Evolutionary conservation across 2,797 vertebrate species (phyloP), one percentile per base, ranked within the genome.

Genomic region (Manis crassicaudata): DNA sequence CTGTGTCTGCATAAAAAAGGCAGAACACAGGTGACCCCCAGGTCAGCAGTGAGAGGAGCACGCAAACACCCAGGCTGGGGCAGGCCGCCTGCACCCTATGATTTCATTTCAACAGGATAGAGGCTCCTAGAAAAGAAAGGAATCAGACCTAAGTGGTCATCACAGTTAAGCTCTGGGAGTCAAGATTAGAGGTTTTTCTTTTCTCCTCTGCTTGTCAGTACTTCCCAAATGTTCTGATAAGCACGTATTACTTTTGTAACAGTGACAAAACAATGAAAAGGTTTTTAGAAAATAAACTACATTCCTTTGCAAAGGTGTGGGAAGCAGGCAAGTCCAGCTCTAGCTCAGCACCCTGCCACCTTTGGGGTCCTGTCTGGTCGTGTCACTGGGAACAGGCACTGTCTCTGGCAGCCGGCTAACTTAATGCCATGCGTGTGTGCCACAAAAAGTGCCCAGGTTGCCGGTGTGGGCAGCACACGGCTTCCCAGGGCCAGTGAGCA

Each of bases 61-160:
- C 46, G 7, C 46, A 46, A 10, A 46, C 46, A 2, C 10, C 46
- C 10, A 11, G 46, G 46, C 8, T 43, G 46, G 46, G 46, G 46
- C 46, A 46, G 46, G 46, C 46, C 11, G 9, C 46, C 46, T 63
- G 62, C 13, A 3, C 29, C 3, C 29, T 14, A 16, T 20, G 63
- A 20, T 67, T n/a, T n/a, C 16, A 35, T n/a, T n/a, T 67, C 40
- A 46, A 18, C 29, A 3, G 11, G 29, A 17, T 2, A 7, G 25
- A 13, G 37, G 60, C 16, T 23, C 60, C 23, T 1, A 3, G 43
- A 35, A 21, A 63, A 54, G 17, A 17, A 18, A 35, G 9, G 16
- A 23, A 25, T 21, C 23, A 29, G 52, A 37, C n/a, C n/a, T 29
- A 27, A 7, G 0, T 8, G 23, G 25, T 10, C n/a, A 5, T 1